Percentiles rank a stretch among this genome's conserved stretches.
phyloP scores from a whole-genome alignment of 2,113 vertebrate genomes.

The Prochilodus magdalenae region DNA sequence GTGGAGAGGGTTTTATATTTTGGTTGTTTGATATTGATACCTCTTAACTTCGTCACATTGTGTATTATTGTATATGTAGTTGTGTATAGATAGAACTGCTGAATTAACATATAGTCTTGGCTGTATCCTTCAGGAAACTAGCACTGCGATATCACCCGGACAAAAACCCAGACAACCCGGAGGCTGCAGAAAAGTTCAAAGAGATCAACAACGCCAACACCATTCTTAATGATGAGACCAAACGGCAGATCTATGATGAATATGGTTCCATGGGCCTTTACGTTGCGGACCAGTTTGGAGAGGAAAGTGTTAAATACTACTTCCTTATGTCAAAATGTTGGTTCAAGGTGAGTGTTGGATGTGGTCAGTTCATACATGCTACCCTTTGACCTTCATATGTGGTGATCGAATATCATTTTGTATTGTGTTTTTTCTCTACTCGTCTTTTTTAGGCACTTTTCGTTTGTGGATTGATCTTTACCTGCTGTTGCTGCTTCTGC shows the following conservation, averaged over 20 bases:
- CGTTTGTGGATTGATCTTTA: constrained; percentile 76
- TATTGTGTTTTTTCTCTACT: neutral
- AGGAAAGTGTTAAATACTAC: constrained; percentile 86
- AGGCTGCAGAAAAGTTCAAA: constrained; percentile 80
- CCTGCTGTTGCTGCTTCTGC: constrained; percentile 83
- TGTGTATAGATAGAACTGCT: neutral
- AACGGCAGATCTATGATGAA: constrained; percentile 83
- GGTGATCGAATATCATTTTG: neutral
- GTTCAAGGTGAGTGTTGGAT: constrained; percentile 87
- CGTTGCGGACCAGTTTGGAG: constrained; percentile 87
- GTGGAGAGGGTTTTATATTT: too few relatives aligned
- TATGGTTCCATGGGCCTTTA: constrained; percentile 93
- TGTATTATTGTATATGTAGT: too few relatives aligned
- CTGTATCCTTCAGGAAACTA: constrained; percentile 76
- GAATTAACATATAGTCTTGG: neutral
- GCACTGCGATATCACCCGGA: constrained; percentile 90
- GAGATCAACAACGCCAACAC: constrained; percentile 93
- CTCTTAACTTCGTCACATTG: too few relatives aligned
- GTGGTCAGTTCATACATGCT: neutral
- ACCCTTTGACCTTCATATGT: neutral
- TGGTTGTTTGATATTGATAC: too few relatives aligned
- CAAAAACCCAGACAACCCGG: constrained; percentile 85
- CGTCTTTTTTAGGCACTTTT: constrained; percentile 73
- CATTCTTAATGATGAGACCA: constrained; percentile 84
- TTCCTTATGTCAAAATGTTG: constrained; percentile 89